These are phyloP conservation scores for Archilochus colubris DNA, from an alignment of 2,113 vertebrate species.

Conservation along the genomic window DNA sequence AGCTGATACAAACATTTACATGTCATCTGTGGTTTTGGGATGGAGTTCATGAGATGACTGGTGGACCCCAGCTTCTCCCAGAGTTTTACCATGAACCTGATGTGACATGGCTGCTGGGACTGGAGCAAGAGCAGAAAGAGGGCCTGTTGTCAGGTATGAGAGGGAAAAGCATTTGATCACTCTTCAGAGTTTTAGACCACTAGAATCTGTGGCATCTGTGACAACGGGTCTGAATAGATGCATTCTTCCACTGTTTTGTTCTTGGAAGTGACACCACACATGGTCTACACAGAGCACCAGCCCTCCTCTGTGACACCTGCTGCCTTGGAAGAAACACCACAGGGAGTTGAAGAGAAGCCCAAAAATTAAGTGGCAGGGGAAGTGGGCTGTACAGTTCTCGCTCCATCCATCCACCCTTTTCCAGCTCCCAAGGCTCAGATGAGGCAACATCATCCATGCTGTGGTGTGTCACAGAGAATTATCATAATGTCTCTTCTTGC, in stretches of 20 bases:
- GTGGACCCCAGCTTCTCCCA: neutral
- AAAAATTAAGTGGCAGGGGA: neutral
- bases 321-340: constrained; percentile 10
- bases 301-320: neutral
- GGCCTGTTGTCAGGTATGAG: neutral
- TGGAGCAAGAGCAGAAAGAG: neutral
- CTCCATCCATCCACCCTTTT: neutral
- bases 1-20: neutral
- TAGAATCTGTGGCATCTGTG: neutral
- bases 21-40: neutral
- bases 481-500: neutral
- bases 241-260: constrained; percentile 29
- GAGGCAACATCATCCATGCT: neutral
- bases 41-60: neutral
- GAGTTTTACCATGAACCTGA: neutral
- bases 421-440: neutral
- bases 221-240: neutral
- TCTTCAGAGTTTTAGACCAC: neutral
- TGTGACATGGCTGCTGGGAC: neutral
- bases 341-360: neutral
- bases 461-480: neutral
- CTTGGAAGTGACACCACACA: constrained; percentile 45
- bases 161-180: neutral
- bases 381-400: neutral
- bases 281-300: neutral